Base-by-base conservation (phyloP, 1,140 invertebrate genomes). In the Cydia splendana region DNA sequence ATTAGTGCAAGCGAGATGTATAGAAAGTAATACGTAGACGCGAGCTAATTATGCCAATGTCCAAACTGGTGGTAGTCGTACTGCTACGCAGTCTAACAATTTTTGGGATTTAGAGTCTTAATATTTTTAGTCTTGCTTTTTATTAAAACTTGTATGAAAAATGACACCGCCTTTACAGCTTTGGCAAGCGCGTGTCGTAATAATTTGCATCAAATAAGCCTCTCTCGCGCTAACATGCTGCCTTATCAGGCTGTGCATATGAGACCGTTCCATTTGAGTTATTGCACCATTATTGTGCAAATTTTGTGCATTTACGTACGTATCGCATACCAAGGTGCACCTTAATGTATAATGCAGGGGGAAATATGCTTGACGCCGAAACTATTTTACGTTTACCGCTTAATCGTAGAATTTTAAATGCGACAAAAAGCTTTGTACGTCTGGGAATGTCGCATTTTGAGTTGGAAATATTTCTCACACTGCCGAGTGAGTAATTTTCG, bases 201-300 rank as follows among this genome's bases (percentile, higher is more conserved):
- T 65, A 65, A 65, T 65, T 65, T 65, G 65, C 65, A 65, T 65
- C 65, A 65, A 65, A 65, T 65, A 65, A 65, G 65, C 65, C 20
- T 65, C 48, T 65, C 20, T 28, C 20, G 12, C 20, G 12, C 65
- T 28, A 28, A 65, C 65, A 65, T 65, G 65, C 24, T 65, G 57
- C 18, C 65, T 65, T 65, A 65, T 65, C 65, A 65, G 65, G n/a
- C 65, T 65, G 65, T 57, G 53, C 57, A 65, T 28, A 65, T 65
- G 65, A 65, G 65, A 65, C 65, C 65, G 65, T 28, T 65, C 65
- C 18, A 3, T 65, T 65, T 65, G 65, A 65, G 12, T 65, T 65
- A 65, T 65, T 65, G 28, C 65, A 30, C 65, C 65, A 28, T 65
- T 65, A 65, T 65, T 65, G 65, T 65, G 65, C 65, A 65, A 65